Base-by-base conservation (phyloP, 1,140 invertebrate genomes). In the Aphelinus certus region DNA sequence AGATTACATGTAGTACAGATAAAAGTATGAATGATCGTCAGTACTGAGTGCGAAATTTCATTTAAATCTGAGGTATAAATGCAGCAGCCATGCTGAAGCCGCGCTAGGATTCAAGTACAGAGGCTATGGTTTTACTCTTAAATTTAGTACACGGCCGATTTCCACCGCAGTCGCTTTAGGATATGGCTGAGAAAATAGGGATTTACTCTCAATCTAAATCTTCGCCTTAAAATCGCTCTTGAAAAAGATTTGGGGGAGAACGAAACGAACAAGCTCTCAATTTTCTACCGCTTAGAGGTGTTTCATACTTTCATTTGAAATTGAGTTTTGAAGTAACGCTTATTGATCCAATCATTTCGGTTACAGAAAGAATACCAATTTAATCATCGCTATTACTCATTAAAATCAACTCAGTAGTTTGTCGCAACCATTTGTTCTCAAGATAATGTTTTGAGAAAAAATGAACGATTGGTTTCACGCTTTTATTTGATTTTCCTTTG, bases 71-170 rank as follows among this genome's bases (percentile, higher is more conserved):
- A 4, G 7, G 7, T 66, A 49, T 58, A 63, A 65, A 65, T 55
- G 69, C 71, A 47, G 71, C 71, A 66, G 48, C 55, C 55, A 26
- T 60, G 42, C 42, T 26, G 26, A 45, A 60, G 42, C 45, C 79
- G 77, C 78, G 68, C 76, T 63, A 79, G 81, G 84, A 83, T 85
- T 86, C 82, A 76, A 77, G 79, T 84, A 83, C 82, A 85, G 84
- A 84, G 79, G 81, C 82, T 77, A 81, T 80, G 82, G 81, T 83
- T 84, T 84, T 83, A 82, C 79, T 82, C 81, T 83, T 83, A 84
- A 86, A 86, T 86, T 84, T 86, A 84, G 82, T 85, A 83, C 80
- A 83, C 81, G 79, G 77, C 79, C 79, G 82, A 82, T 72, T 81
- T 76, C 78, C 73, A 46, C 9, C 73, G 65, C 61, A n/a, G 66